Evolutionary conservation across 2,797 vertebrate species (phyloP).

Genomic region (Sarcoramphus papa): DNA sequence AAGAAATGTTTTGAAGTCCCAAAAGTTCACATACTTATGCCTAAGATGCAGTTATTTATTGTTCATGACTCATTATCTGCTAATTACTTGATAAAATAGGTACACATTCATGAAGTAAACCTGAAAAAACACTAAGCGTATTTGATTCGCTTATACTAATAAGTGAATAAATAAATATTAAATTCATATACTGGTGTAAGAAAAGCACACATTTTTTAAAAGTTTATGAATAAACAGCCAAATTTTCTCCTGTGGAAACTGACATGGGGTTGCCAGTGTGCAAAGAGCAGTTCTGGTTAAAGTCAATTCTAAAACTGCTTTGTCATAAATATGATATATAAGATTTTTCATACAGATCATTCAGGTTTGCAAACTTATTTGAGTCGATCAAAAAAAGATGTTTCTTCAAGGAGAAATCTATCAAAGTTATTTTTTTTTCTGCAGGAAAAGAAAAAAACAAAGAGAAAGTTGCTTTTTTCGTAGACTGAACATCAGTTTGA

Average conservation of each 20-base stretch:
- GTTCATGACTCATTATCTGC: background rate
- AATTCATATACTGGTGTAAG: background rate
- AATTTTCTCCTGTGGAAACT: background rate
- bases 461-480: constrained; percentile 25
- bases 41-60: background rate
- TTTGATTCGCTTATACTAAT: background rate
- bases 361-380: background rate
- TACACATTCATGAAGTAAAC: background rate
- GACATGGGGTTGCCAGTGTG: background rate
- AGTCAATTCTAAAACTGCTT: background rate
- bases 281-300: background rate
- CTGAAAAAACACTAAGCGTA: background rate
- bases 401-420: background rate
- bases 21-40: background rate
- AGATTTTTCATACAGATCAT: background rate
- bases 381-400: background rate
- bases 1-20: background rate
- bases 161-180: background rate
- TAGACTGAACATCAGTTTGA: constrained; percentile 36
- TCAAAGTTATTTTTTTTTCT: background rate
- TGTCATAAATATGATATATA: background rate
- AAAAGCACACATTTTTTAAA: background rate
- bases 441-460: background rate
- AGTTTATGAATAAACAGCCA: background rate
- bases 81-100: background rate